Base-by-base conservation (phyloP, 2,888 invertebrate genomes). In the Clepsis dumicolana region DNA sequence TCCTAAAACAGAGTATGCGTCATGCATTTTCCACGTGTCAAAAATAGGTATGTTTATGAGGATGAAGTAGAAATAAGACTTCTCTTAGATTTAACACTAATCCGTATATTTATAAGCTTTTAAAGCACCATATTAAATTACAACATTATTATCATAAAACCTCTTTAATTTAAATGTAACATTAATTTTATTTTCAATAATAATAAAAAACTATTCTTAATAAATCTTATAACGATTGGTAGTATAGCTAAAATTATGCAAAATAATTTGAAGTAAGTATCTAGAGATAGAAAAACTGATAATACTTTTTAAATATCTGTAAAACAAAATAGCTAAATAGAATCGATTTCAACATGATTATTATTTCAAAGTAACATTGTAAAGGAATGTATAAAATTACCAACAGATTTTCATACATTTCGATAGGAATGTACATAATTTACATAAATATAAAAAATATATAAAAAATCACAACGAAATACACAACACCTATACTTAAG, bases 71-170 rank as follows among this genome's bases (percentile, higher is more conserved):
- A 8, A 56, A 56, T 56, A 35, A 57, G 38, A 57, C 4, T n/a
- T n/a, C 12, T 27, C 1, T 25, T 10, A 25, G 16, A 14, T 27
- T 38, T 35, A 59, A 35, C 41, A 48, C 12, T 27, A 60, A 25
- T 50, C 2, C 66, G 8, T 67, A 61, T 62, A 62, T 62, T 66
- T 76, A 74, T 71, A 77, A 86, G 84, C 83, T 86, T 87, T 83
- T 83, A 76, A 90, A 92, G 91, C 91, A 91, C 91, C 91, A 86
- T 84, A 80, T 84, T 83, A 78, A 77, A 82, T 82, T 86, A 86
- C 83, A 88, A 88, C 85, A 85, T 80, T 82, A 79, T 25, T 53
- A 32, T 48, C 35, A 57, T 66, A 71, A 87, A 85, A 87, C 75
- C 77, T 86, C 80, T 86, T 84, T 35, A 70, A 82, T 86, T 84